A percentile compares a stretch with the other conserved stretches of the same genome.
phyloP scores from a whole-genome alignment of 2,888 invertebrate species.

The Ennomos erosarius region DNA sequence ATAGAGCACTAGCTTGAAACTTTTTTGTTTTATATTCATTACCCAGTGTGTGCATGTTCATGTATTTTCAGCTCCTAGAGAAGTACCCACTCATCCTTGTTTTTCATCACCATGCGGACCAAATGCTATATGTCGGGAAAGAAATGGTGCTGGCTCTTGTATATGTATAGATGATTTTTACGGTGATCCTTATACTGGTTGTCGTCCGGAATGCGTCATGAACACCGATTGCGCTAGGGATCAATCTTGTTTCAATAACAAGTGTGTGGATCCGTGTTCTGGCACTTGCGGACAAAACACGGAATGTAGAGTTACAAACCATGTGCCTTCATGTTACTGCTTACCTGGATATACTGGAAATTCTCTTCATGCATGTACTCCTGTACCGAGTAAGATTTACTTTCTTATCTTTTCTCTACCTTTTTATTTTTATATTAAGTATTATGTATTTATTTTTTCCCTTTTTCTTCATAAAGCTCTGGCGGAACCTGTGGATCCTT shows the following conservation, averaged over 20 bases:
- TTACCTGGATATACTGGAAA: constrained; percentile 89
- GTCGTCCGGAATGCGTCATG: constrained; percentile 92
- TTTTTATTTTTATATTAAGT: constrained; percentile 54
- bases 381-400: constrained; percentile 85
- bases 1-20: constrained; percentile 41
- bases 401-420: constrained; percentile 62
- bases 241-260: constrained; percentile 90
- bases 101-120: constrained; percentile 92
- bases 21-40: constrained; percentile 15
- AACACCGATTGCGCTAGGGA: constrained; percentile 90
- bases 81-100: constrained; percentile 89
- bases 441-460: constrained; percentile 47
- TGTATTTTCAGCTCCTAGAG: constrained; percentile 81
- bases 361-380: constrained; percentile 88
- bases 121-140: constrained; percentile 91
- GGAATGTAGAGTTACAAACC: constrained; percentile 90
- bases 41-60: constrained; percentile 35
- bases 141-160: constrained; percentile 91
- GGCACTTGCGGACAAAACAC: constrained; percentile 92
- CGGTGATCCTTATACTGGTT: constrained; percentile 92
- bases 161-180: constrained; percentile 90
- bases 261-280: constrained; percentile 91
- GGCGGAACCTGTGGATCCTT: constrained; percentile 86
- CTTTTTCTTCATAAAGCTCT: constrained; percentile 65
- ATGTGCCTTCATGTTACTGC: constrained; percentile 91